phyloP scores from a whole-genome alignment of 2,113 vertebrate species.

The Vombatus ursinus region DNA sequence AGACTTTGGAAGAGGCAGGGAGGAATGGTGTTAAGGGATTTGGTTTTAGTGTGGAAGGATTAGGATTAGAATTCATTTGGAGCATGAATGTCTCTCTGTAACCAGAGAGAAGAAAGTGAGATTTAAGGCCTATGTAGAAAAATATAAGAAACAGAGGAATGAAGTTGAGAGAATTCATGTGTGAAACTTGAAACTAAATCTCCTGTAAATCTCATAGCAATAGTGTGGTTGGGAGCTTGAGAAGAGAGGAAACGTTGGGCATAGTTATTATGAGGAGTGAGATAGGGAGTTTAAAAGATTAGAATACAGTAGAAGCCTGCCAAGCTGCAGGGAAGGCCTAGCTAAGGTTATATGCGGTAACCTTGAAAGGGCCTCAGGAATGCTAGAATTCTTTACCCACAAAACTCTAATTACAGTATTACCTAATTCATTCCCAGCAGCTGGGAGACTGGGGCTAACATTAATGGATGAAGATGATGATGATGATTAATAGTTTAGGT shows the following conservation, averaged over 20 bases:
- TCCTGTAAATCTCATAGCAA: not conserved
- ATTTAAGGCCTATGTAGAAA: not conserved
- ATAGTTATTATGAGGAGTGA: not conserved
- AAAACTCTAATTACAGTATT: not conserved
- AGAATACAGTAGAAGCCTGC: not conserved
- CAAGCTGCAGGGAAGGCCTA: not conserved
- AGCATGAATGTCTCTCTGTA: not conserved
- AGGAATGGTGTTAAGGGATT: not conserved
- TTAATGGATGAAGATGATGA: not conserved
- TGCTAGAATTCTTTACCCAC: not conserved
- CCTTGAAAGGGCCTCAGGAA: not conserved
- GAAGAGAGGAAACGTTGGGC: not conserved
- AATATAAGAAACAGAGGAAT: not conserved
- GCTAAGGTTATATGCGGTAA: not conserved
- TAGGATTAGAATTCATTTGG: not conserved
- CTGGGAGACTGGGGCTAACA: not conserved
- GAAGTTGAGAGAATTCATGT: not conserved
- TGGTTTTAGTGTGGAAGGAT: not conserved
- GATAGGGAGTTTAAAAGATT: not conserved
- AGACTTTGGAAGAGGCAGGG: not conserved
- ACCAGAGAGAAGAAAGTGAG: not conserved
- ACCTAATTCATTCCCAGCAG: not conserved
- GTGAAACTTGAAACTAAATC: not conserved
- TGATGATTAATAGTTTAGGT: not conserved
- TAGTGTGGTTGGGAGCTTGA: not conserved